Evolutionary conservation across 1,140 invertebrate genomes (phyloP), one percentile per base, ranked within the genome.

Genomic region (Trichoplusia ni): DNA sequence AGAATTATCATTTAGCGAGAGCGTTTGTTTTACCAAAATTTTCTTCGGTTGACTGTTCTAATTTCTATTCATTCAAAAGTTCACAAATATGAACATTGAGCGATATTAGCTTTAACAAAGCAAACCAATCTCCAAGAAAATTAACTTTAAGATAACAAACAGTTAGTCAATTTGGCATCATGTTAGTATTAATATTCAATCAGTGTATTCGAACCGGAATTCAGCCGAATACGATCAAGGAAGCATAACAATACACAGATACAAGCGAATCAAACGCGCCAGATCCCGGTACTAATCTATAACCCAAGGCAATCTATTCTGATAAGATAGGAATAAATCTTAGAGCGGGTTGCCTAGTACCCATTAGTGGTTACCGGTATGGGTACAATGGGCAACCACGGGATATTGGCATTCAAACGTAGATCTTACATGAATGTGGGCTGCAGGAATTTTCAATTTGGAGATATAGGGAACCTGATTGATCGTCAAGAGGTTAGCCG

Each of bases 251-350:
- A 40, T 40, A 16, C 19, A 40, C 18, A 16, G 38, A 40, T 40
- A 19, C 14, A 40, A 27, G 33, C 33, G 19, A 40, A 40, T 40
- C 38, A 40, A 40, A 40, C 13, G 38, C 9, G 18, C 18, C 19
- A 19, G 38, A 40, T 40, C 18, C 38, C 19, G 14, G 38, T 40
- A 40, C 60, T 66, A 67, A 69, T 59, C 64, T 70, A 79, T 69
- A 73, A 69, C 64, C 58, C 61, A 70, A 70, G 44, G 64, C 73
- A 74, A 79, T 79, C 73, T 72, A 58, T 59, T 53, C 64, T 14
- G 77, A 78, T 78, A 78, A 69, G 65, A 73, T 70, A 67, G 65
- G 58, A 69, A 73, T 72, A 74, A 76, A 73, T 76, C 71, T 71
- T 63, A 38, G 35, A 54, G 51, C 59, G 56, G 35, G 9, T 8